phyloP scores from a whole-genome alignment of 2,797 vertebrate species.

The Labeo calbasu region DNA sequence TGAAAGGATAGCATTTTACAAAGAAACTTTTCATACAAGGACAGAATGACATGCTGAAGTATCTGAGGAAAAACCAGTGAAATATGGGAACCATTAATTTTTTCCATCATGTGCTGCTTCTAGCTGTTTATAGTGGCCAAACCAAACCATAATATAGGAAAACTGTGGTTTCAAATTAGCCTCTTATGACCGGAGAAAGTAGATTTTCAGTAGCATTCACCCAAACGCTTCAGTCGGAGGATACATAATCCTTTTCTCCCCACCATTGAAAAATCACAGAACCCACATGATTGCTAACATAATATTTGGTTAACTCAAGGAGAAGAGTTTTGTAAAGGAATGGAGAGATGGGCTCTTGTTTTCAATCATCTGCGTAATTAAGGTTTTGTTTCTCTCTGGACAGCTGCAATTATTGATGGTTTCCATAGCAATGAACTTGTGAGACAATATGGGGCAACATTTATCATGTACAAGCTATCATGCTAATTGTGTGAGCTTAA shows the following conservation, averaged over 20 bases:
- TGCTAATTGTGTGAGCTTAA: slow-evolving; percentile 6
- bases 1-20: background rate
- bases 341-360: slow-evolving; percentile 4
- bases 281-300: slow-evolving; percentile 50
- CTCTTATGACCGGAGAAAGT: slow-evolving; percentile 7
- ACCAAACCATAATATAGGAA: slow-evolving; percentile 4
- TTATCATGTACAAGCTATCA: slow-evolving; percentile 27
- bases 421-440: slow-evolving; percentile 30
- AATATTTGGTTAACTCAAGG: slow-evolving; percentile 52
- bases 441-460: slow-evolving; percentile 21
- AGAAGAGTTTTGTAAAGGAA: slow-evolving; percentile 8
- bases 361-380: slow-evolving; percentile 11
- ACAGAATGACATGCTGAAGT: background rate
- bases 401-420: slow-evolving; percentile 19
- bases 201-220: slow-evolving; percentile 27
- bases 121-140: slow-evolving; percentile 13
- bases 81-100: slow-evolving; percentile 19
- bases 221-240: slow-evolving; percentile 40
- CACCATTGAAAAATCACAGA: slow-evolving; percentile 36
- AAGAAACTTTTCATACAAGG: slow-evolving; percentile 6
- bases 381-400: slow-evolving; percentile 6
- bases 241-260: slow-evolving; percentile 48
- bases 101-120: slow-evolving; percentile 2
- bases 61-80: background rate
- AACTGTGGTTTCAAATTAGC: slow-evolving; percentile 20